A percentile compares a stretch with the other conserved stretches of the same genome.
Evolutionary conservation across 92 coral and sea anemone genomes (phyloP).

Genomic region (Paragorgia papillata): DNA sequence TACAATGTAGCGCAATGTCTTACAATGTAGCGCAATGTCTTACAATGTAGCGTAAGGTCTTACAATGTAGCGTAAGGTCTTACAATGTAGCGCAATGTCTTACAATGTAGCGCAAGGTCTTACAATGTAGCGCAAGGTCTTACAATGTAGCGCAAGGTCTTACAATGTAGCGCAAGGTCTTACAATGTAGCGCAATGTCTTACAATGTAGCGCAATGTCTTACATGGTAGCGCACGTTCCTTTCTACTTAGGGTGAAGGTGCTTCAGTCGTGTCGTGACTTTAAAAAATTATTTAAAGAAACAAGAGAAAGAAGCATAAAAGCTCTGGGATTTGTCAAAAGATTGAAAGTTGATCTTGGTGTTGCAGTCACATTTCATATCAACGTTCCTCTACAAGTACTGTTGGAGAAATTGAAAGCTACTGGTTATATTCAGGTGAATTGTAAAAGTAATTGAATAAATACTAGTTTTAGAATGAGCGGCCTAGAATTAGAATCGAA

Average conservation of each 20-base stretch:
- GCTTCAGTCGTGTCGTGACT: constrained; percentile 85
- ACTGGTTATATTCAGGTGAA: constrained; percentile 82
- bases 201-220: too few relatives aligned
- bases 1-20: too few relatives aligned
- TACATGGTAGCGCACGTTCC: too few relatives aligned
- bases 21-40: too few relatives aligned
- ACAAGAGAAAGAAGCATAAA: constrained; percentile 92
- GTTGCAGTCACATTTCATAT: constrained; percentile 89
- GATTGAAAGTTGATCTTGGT: constrained; percentile 80
- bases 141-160: too few relatives aligned
- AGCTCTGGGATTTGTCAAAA: constrained; percentile 90
- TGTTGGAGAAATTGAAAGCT: constrained; percentile 67
- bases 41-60: too few relatives aligned
- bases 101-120: too few relatives aligned
- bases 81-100: too few relatives aligned
- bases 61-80: too few relatives aligned
- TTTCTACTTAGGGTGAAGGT: constrained; percentile 76
- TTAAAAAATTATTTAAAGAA: constrained; percentile 84
- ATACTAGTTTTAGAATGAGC: not conserved
- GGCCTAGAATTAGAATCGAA: not conserved
- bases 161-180: too few relatives aligned
- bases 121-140: too few relatives aligned
- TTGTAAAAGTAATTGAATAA: not conserved
- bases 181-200: too few relatives aligned
- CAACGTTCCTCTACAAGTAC: constrained; percentile 63